These are phyloP conservation scores for Lepisosteus osseus DNA, from an alignment of 2,113 vertebrate genomes.

Conservation along the genomic window DNA sequence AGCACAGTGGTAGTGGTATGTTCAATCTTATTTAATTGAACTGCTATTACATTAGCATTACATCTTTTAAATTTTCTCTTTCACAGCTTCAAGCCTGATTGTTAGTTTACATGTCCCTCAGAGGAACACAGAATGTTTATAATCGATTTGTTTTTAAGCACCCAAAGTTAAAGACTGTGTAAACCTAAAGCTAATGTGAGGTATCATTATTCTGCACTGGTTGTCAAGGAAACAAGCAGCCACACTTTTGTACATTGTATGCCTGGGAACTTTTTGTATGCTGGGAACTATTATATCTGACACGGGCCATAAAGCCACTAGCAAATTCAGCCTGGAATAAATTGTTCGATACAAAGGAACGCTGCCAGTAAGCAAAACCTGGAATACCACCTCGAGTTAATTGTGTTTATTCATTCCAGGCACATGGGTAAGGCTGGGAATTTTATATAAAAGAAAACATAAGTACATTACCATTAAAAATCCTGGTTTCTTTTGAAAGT, in stretches of 20 bases:
- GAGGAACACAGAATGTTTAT: background rate
- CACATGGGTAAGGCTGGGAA: conserved; percentile 51
- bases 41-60: too few species aligned
- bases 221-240: conserved; percentile 21
- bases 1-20: too few species aligned
- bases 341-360: conserved; percentile 59
- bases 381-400: conserved; percentile 51
- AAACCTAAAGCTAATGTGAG: background rate
- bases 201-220: conserved; percentile 10
- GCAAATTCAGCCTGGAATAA: conserved; percentile 49
- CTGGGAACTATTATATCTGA: conserved; percentile 31
- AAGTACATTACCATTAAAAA: too few species aligned
- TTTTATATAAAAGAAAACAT: background rate
- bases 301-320: conserved; percentile 22
- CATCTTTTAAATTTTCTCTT: too few species aligned
- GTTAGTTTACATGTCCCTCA: background rate
- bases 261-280: conserved; percentile 39
- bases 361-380: conserved; percentile 46
- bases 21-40: too few species aligned
- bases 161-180: background rate
- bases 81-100: too few species aligned
- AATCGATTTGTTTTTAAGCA: background rate
- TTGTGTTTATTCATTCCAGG: conserved; percentile 52
- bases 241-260: conserved; percentile 10
- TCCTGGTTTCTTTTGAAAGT: too few species aligned